A percentile compares a stretch with the other conserved stretches of the same genome.
phyloP scores from a whole-genome alignment of 2,797 vertebrate genomes.

The Cyprinodon diabolis region DNA sequence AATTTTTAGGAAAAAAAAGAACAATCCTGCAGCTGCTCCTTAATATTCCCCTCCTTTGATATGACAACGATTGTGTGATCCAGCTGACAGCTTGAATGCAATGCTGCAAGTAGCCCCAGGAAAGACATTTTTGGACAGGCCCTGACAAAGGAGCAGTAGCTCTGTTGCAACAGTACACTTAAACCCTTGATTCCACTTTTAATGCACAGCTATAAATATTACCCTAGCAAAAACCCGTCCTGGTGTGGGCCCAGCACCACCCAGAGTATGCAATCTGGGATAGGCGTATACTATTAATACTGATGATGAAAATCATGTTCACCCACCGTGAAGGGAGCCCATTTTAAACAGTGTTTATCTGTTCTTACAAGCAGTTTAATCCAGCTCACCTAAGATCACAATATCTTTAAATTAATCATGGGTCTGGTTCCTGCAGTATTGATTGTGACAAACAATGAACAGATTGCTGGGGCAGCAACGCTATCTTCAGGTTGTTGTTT shows the following conservation, averaged over 20 bases:
- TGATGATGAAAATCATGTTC: slow-evolving; percentile 61
- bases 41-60: slow-evolving; percentile 54
- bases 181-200: slow-evolving; percentile 82
- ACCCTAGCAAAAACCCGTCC: slow-evolving; percentile 79
- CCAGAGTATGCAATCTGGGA: slow-evolving; percentile 62
- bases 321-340: slow-evolving; percentile 57
- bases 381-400: slow-evolving; percentile 38
- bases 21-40: slow-evolving; percentile 48
- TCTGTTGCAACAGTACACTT: slow-evolving; percentile 80
- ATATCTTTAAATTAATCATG: slow-evolving; percentile 75
- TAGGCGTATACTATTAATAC: slow-evolving; percentile 76
- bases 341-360: slow-evolving; percentile 59
- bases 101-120: slow-evolving; percentile 74
- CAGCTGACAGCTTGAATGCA: slow-evolving; percentile 58
- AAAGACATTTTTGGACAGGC: slow-evolving; percentile 84
- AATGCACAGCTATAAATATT: slow-evolving; percentile 87
- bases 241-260: slow-evolving; percentile 67
- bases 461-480: slow-evolving; percentile 64
- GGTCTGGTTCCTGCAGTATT: slow-evolving; percentile 72
- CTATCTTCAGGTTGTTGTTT: slow-evolving; percentile 33
- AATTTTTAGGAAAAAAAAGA: slow-evolving; percentile 32
- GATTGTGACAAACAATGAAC: slow-evolving; percentile 72
- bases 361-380: slow-evolving; percentile 56
- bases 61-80: slow-evolving; percentile 63
- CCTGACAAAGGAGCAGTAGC: slow-evolving; percentile 78